A percentile compares a stretch with the other conserved stretches of the same genome.
Conservation (phyloP, 2,888 invertebrate genomes). For the Brenthis ino region DNA sequence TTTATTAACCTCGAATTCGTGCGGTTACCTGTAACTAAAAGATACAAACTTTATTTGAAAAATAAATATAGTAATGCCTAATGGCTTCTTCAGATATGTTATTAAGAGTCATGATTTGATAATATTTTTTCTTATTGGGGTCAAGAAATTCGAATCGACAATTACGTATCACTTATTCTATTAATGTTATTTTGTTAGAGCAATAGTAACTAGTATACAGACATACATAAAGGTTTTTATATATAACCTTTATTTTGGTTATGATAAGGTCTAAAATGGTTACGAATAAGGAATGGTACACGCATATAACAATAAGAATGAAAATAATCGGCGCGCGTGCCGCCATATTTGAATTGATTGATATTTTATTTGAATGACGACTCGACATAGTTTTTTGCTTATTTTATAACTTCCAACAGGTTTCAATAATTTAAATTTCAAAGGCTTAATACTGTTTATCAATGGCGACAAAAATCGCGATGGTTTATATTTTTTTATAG, state of each 20-base stretch:
- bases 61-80: conserved; percentile 33
- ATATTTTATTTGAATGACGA: conserved; percentile 40
- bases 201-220: conserved; percentile 5
- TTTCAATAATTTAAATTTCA: conserved; percentile 13
- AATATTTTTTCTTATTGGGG: conserved; percentile 42
- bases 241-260: conserved; percentile 18
- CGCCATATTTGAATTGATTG: conserved; percentile 36
- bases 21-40: conserved; percentile 24
- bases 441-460: conserved; percentile 26
- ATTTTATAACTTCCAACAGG: conserved; percentile 12
- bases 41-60: conserved; percentile 27
- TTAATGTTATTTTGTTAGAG: conserved; percentile 43
- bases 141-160: conserved; percentile 45
- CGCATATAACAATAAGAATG: conserved; percentile 8
- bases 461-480: conserved; percentile 11
- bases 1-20: background rate
- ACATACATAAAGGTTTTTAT: background rate
- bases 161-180: conserved; percentile 39
- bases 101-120: conserved; percentile 42
- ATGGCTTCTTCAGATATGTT: conserved; percentile 31
- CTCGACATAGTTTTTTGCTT: conserved; percentile 27
- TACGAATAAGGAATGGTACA: background rate
- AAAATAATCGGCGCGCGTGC: conserved; percentile 27
- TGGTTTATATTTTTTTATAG: background rate
- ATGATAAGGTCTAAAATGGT: conserved; percentile 20